A percentile compares a stretch with the other conserved stretches of the same genome.
Conservation (phyloP, 2,888 invertebrate genomes). For the Petrophora chlorosata region DNA sequence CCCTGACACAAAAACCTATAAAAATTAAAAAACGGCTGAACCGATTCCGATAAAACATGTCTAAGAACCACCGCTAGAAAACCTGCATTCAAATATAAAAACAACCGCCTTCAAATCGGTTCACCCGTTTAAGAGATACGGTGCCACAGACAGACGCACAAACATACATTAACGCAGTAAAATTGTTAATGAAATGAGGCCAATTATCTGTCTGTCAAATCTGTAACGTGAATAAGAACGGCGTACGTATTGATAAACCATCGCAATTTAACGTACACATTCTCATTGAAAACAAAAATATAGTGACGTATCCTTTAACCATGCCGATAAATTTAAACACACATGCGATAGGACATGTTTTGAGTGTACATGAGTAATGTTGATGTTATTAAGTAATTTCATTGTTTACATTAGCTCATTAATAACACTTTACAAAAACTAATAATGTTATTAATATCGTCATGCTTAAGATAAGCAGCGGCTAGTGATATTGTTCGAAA, state of each 20-base stretch:
- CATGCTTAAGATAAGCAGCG: slow-evolving; percentile 11
- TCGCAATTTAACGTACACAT: neutral
- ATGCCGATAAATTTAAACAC: slow-evolving; percentile 8
- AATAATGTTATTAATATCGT: slow-evolving; percentile 7
- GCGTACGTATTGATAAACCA: neutral
- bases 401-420: slow-evolving; percentile 17
- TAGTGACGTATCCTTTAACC: slow-evolving; percentile 5
- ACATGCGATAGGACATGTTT: slow-evolving; percentile 19
- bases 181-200: no score
- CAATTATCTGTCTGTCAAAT: no score
- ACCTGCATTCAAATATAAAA: no score
- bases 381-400: slow-evolving; percentile 13
- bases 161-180: no score
- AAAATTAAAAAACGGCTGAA: no score
- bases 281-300: neutral
- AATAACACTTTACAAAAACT: slow-evolving; percentile 4
- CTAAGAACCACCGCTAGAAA: no score
- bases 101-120: no score
- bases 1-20: no score
- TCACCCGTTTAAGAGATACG: no score
- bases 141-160: no score
- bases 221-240: no score
- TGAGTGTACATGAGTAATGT: slow-evolving; percentile 11
- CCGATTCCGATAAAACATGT: no score
- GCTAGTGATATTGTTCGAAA: slow-evolving; percentile 1